Base-by-base conservation (phyloP, 2,113 vertebrate species). In the Oryzias curvinotus region DNA sequence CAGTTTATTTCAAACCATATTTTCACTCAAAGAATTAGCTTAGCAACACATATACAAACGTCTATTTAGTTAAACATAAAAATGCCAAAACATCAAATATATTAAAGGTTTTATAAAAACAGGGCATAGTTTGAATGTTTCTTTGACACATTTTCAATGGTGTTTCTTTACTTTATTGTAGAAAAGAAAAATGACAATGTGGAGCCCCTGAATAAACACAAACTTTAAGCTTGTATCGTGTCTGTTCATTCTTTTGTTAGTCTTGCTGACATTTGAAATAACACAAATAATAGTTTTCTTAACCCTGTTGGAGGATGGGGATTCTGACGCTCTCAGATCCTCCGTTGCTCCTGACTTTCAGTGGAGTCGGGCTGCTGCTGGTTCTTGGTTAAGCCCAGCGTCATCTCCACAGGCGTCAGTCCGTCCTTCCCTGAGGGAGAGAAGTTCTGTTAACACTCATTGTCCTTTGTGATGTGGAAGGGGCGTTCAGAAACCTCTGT, bases 351-450 rank as follows among this genome's bases (percentile, higher is more conserved):
- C 45, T 54, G 18, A 2, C 64, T 19, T 26, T 80, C 26, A 0
- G 57, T 65, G 0, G 46, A 52, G 25, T 50, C 76, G 6, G 73
- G 73, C 66, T 77, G 71, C 50, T 82, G 50, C 7, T 81, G 55
- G 26, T 86, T 80, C 55, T 58, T 28, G 58, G 80, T 82, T 65
- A 89, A 43, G 0, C 71, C 77, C 80, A 86, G 47, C 0, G 77
- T 89, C 84, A 85, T 83, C 70, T 89, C 76, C 62, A 87, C 55
- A 0, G 89, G 82, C 2, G 67, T 44, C 47, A 65, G 23, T 14
- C 53, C 78, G 3, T 62, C 65, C 43, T 87, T 78, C 21, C 17
- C 75, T 83, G 68, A 25, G 17, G 64, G 14, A 70, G 6, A 54
- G 18, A 62, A 54, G 26, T 8, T 18, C 5, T 18, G 18, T 48